Evolutionary conservation across 2,797 vertebrate genomes (phyloP), one percentile per base, ranked within the genome.

Genomic region (Sebastes nivosus): DNA sequence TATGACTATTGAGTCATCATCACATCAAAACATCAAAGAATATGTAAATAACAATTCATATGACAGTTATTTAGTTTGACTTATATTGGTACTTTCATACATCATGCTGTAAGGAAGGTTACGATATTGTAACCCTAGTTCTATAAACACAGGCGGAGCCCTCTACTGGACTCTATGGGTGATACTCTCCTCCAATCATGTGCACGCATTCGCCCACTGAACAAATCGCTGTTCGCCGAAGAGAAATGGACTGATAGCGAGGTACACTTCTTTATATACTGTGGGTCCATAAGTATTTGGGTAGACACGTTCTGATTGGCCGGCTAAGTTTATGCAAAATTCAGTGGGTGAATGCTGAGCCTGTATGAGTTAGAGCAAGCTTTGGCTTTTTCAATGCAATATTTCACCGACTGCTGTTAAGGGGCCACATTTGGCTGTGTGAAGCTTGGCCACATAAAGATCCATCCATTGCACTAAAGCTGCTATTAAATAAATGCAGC

Each of bases 401-500:
- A 69, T 69, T 78, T 80, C 79, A 84, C 34, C 10, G 5, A 38
- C 50, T 77, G 58, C 64, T 70, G 24, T 72, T 38, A 36, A 13
- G 30, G 42, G 60, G 34, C 75, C 63, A 38, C 32, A 24, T 73
- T 80, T 54, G 66, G 60, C 50, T 34, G 52, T 75, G 36, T 58
- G 46, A 82, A 27, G 46, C 27, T 65, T 8, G 10, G 75, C 61
- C 77, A 81, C 75, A 67, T 59, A 68, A 75, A 81, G 59, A 66
- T 75, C 36, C 5, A 16, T 54, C 55, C 46, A 18, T 77, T 85
- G 57, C 70, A 29, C 73, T 72, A 72, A 64, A 72, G 69, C 72
- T 54, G 78, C n/a, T 70, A 66, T 87, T 70, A 84, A 87, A 80
- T 80, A 74, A 85, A 58, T 46, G 75, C 77, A 68, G 58, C 67